Base-by-base conservation (phyloP, 64 coral and sea anemone species). In the Platygyra sinensis region DNA sequence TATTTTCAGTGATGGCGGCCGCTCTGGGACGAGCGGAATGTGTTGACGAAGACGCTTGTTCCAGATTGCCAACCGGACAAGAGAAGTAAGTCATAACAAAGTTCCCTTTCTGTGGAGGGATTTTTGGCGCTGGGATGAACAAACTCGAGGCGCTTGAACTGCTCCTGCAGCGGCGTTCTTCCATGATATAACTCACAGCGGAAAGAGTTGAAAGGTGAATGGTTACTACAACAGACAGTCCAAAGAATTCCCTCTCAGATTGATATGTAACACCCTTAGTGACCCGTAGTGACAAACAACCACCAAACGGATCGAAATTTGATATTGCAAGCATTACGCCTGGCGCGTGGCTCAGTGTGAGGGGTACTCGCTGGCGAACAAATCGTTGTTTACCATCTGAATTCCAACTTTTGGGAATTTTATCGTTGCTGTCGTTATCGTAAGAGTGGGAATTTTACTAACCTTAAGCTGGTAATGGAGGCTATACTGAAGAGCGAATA, bases 121-220 rank as follows among this genome's bases (percentile, higher is more conserved):
- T 25, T 49, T 91, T 91, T 16, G 90, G 90, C 0, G 90, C 72
- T 22, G 94, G 94, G 14, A 96, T 73, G 28, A 96, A 96, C 69
- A 96, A 79, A 38, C 94, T 96, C 8, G 94, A 96, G 4, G 92
- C 92, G 9, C 90, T 92, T 5, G 89, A 90, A 51, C 86, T 96
- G 54, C 94, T 92, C 30, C 94, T 73, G 36, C 65, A 22, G 65
- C 81, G 52, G 28, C 61, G 59, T 10, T 65, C 80, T n/a, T 83
- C 80, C 80, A 83, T 83, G 30, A 65, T 83, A 29, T 8, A 69
- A 29, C 22, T 27, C 25, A n/a, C 5, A 69, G 65, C 22, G 24
- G 0, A 6, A 67, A 24, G 17, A 24, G 7, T 24, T 67, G 10
- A 27, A 25, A 20, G 5, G 22, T 69, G 65, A 69, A 22, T 27